Conservation (phyloP, 2,888 invertebrate species). For the Pammene aurita region DNA sequence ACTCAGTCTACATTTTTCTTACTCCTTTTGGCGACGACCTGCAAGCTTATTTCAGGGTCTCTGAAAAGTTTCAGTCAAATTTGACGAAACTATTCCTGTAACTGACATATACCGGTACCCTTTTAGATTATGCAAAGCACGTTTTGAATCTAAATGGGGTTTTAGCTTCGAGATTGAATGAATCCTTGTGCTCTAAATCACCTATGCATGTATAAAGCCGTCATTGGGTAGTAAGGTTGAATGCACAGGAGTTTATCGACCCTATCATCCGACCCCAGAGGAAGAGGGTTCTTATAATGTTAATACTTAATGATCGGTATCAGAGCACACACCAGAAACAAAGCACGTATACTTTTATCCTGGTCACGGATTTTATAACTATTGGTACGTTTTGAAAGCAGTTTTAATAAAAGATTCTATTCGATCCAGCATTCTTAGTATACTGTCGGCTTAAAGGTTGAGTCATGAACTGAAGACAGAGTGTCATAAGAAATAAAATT, state of each 20-base stretch:
- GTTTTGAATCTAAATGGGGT: slow-evolving; percentile 24
- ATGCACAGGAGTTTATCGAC: slow-evolving; percentile 74
- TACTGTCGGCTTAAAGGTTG: slow-evolving; percentile 35
- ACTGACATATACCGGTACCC: slow-evolving; percentile 11
- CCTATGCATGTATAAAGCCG: slow-evolving; percentile 41
- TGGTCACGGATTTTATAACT: slow-evolving; percentile 65
- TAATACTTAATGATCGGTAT: slow-evolving; percentile 66
- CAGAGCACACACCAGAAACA: slow-evolving; percentile 58
- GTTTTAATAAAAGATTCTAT: slow-evolving; percentile 29
- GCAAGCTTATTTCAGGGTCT: slow-evolving; percentile 19
- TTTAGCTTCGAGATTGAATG: slow-evolving; percentile 35
- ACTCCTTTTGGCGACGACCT: slow-evolving; percentile 13
- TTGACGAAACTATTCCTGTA: slow-evolving; percentile 19
- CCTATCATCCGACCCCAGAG: slow-evolving; percentile 69
- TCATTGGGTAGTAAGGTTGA: slow-evolving; percentile 56
- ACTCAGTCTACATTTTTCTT: slow-evolving; percentile 46
- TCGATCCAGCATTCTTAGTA: slow-evolving; percentile 30
- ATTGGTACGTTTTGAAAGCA: slow-evolving; percentile 47
- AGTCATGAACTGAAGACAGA: slow-evolving; percentile 47
- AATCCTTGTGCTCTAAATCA: slow-evolving; percentile 37
- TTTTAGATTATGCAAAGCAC: slow-evolving; percentile 35
- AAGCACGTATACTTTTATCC: slow-evolving; percentile 65
- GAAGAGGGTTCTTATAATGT: slow-evolving; percentile 73
- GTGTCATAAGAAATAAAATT: slow-evolving; percentile 61
- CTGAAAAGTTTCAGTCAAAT: slow-evolving; percentile 18